Conservation (phyloP, 2,888 invertebrate species). For the Maniola hyperantus region DNA sequence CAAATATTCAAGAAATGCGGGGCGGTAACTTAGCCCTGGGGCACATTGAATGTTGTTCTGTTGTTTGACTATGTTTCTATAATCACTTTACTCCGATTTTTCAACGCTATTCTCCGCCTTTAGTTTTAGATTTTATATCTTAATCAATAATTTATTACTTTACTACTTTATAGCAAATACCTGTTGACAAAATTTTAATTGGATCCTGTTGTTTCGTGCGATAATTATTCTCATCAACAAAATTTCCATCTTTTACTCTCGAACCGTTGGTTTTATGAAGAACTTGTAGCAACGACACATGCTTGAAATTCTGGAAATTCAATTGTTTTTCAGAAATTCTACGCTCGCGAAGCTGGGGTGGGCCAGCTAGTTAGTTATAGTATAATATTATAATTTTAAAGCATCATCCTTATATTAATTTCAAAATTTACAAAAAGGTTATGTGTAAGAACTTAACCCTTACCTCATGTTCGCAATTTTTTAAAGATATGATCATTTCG, state of each 20-base stretch:
- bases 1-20: no score
- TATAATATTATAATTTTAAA: background rate
- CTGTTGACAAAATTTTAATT: conserved; percentile 62
- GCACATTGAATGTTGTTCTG: no score
- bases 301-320: conserved; percentile 57
- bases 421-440: no score
- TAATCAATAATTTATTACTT: no score
- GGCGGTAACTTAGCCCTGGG: no score
- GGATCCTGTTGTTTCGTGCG: conserved; percentile 60
- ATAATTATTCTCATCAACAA: conserved; percentile 31
- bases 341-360: no score
- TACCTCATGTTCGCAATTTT: conserved; percentile 68
- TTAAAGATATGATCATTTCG: conserved; percentile 74
- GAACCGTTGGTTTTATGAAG: conserved; percentile 70
- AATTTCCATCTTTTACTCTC: conserved; percentile 40
- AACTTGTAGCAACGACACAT: conserved; percentile 71
- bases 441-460: background rate
- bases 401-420: no score
- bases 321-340: no score
- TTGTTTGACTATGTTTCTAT: no score
- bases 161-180: conserved; percentile 44
- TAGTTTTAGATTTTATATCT: no score
- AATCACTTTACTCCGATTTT: no score
- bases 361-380: background rate
- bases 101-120: no score